Percentiles rank a stretch among this genome's conserved stretches.
Conservation (phyloP, 2,797 vertebrate genomes). For the Chaunax sp. region DNA sequence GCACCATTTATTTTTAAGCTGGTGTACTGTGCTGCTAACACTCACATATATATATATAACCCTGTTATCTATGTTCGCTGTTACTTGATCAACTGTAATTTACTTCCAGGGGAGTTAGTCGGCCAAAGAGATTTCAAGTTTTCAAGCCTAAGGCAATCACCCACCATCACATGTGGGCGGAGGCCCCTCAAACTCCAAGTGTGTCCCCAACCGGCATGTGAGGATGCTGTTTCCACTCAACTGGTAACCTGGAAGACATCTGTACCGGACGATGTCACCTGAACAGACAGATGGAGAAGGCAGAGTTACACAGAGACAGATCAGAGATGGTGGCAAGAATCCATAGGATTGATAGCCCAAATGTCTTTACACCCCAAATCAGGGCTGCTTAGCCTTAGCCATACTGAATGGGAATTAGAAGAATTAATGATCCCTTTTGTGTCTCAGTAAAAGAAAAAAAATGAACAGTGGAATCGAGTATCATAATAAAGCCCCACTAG, state of each 20-base stretch:
- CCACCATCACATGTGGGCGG: conserved; percentile 97
- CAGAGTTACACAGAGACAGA: background rate
- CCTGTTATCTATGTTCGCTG: background rate
- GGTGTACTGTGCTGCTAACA: background rate
- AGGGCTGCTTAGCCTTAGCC: background rate
- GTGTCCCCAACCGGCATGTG: conserved; percentile 91
- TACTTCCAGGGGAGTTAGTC: background rate
- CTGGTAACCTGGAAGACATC: conserved; percentile 94
- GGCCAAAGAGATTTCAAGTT: background rate
- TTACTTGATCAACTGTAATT: background rate
- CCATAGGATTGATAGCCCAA: background rate
- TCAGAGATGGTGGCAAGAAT: conserved; percentile 16
- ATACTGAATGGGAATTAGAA: conserved; percentile 11
- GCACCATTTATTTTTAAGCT: background rate
- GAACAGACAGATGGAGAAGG: conserved; percentile 34
- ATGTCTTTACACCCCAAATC: conserved; percentile 8
- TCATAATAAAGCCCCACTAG: conserved; percentile 33
- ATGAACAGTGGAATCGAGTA: conserved; percentile 7
- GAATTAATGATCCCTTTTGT: conserved; percentile 34
- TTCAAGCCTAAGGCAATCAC: conserved; percentile 25
- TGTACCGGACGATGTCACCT: conserved; percentile 96
- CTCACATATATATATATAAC: too few relatives aligned
- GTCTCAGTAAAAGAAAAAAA: conserved; percentile 27
- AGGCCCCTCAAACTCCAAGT: conserved; percentile 94
- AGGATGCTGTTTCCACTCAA: conserved; percentile 92